Percentiles rank a stretch among this genome's conserved stretches.
These are phyloP conservation scores for Meleagris gallopavo DNA, from an alignment of 2,113 vertebrate genomes.

Conservation along the genomic window DNA sequence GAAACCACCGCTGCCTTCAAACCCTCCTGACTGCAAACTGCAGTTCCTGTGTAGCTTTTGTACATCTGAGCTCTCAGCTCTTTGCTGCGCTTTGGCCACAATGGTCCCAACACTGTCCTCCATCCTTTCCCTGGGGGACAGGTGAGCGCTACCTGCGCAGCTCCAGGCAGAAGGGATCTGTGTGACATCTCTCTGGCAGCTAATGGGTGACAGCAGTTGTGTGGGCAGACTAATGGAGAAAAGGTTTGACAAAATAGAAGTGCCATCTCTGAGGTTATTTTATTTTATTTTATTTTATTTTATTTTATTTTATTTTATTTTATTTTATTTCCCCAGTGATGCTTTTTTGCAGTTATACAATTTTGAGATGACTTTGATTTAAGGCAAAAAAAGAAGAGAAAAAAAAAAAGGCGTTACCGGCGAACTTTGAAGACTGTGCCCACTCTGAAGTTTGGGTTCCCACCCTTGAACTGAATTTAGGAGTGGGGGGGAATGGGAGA, in stretches of 20 bases:
- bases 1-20: not conserved
- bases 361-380: constrained; percentile 26
- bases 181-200: constrained; percentile 19
- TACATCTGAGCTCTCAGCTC: not conserved
- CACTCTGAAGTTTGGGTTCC: not conserved
- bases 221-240: constrained; percentile 63
- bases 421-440: not conserved
- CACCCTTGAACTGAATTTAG: not conserved
- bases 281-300: not conserved
- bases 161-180: not conserved
- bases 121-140: not conserved
- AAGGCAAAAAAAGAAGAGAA: not conserved
- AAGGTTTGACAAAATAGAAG: constrained; percentile 68
- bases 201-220: constrained; percentile 55
- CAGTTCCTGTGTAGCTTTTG: not conserved
- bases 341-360: constrained; percentile 61
- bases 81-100: not conserved
- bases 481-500: not conserved
- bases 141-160: constrained; percentile 15
- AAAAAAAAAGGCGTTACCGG: not conserved
- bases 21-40: not conserved
- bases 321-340: not conserved
- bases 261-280: not conserved
- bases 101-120: not conserved
- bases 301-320: not conserved